Percentiles rank a stretch among this genome's conserved stretches.
Evolutionary conservation across 2,113 vertebrate species (phyloP).

Genomic region (Eidolon helvum): DNA sequence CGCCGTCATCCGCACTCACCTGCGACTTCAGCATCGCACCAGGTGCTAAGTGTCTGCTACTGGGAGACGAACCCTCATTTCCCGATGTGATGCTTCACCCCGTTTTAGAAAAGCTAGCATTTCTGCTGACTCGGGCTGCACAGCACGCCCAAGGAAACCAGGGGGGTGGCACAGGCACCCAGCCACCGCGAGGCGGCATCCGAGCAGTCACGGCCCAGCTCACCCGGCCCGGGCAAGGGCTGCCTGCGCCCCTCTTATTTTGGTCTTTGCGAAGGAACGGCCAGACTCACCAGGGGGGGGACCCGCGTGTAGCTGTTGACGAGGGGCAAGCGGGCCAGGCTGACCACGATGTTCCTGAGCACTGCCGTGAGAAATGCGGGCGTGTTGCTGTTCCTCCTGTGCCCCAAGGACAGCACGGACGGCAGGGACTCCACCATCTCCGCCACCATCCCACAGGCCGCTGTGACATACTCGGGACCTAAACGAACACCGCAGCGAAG

Average conservation of each 20-base stretch:
- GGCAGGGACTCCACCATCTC: conserved; percentile 95
- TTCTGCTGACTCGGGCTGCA: neutral
- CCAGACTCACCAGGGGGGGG: conserved; percentile 91
- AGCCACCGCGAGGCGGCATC: fast-evolving
- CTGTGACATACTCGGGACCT: conserved; percentile 83
- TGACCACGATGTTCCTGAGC: conserved; percentile 93
- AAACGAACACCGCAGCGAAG: neutral
- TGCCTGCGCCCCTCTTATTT: fast-evolving
- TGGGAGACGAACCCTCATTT: neutral
- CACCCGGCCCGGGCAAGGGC: too few relatives aligned
- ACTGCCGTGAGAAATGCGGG: conserved; percentile 93
- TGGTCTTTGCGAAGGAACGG: neutral
- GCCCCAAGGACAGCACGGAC: conserved; percentile 89
- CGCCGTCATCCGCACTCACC: neutral
- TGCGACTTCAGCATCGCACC: neutral
- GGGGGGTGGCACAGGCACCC: fast-evolving
- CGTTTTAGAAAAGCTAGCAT: neutral
- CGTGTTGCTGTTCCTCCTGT: conserved; percentile 86
- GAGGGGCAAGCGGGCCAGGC: conserved; percentile 93
- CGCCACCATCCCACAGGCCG: conserved; percentile 92
- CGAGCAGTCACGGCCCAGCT: fast-evolving
- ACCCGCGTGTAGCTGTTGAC: conserved; percentile 97
- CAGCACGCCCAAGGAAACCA: fast-evolving
- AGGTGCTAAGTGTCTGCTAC: neutral
- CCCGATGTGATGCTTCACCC: fast-evolving